Conservation (phyloP, 2,888 invertebrate species). For the Drosophila tripunctata region DNA sequence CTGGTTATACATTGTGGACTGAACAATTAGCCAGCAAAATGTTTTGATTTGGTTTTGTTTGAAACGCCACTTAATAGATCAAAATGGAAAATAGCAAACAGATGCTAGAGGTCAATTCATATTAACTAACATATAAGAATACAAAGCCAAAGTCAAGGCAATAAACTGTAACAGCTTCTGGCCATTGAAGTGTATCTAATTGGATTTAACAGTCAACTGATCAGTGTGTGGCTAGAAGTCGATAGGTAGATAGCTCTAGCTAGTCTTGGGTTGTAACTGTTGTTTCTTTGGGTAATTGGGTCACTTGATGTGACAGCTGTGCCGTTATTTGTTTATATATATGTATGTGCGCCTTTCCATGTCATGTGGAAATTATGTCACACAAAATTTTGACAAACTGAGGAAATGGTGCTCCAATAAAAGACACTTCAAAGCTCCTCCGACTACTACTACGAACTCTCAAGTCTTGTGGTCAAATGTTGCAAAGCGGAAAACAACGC, state of each 20-base stretch:
- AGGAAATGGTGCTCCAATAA: slow-evolving; percentile 57
- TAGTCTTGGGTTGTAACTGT: not conserved
- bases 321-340: too few species aligned
- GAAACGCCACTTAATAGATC: slow-evolving; percentile 50
- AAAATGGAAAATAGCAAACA: slow-evolving; percentile 34
- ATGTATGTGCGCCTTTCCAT: slow-evolving; percentile 18
- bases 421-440: slow-evolving; percentile 9
- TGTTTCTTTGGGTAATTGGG: slow-evolving; percentile 33
- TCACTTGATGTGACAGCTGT: slow-evolving; percentile 37
- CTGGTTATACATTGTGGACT: slow-evolving; percentile 34
- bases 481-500: slow-evolving; percentile 63
- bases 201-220: slow-evolving; percentile 47
- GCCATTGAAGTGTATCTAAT: slow-evolving; percentile 44
- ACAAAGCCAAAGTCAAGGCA: slow-evolving; percentile 59
- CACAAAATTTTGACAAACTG: slow-evolving; percentile 32
- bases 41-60: slow-evolving; percentile 60
- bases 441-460: slow-evolving; percentile 1
- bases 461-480: slow-evolving; percentile 51
- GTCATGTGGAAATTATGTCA: slow-evolving; percentile 61
- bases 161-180: slow-evolving; percentile 55
- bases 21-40: slow-evolving; percentile 54
- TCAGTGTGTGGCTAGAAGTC: slow-evolving; percentile 1
- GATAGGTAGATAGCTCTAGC: not conserved
- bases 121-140: slow-evolving; percentile 32
- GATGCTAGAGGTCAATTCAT: slow-evolving; percentile 47